Conservation (phyloP, 2,888 invertebrate genomes). For the Exephanes ischioxanthus region DNA sequence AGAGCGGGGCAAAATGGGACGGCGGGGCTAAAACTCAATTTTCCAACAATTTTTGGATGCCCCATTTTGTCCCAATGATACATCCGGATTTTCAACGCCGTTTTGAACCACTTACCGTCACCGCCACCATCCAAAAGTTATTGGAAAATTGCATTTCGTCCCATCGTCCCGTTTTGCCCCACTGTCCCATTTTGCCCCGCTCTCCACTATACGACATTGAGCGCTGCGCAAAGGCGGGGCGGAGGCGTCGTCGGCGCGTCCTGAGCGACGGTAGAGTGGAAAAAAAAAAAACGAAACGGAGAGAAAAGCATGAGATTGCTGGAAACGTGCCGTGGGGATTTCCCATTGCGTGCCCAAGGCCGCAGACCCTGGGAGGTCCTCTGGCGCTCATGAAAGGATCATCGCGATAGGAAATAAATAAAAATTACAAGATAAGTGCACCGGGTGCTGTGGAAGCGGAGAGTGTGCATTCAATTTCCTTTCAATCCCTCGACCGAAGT, state of each 20-base stretch:
- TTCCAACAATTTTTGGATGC: too few relatives aligned
- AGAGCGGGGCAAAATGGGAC: too few relatives aligned
- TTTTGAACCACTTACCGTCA: too few relatives aligned
- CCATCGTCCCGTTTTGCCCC: too few relatives aligned
- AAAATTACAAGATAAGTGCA: background rate
- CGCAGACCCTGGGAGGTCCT: slow-evolving; percentile 6
- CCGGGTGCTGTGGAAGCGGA: background rate
- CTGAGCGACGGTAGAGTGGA: slow-evolving; percentile 7
- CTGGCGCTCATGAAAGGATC: slow-evolving; percentile 31
- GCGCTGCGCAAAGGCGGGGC: background rate
- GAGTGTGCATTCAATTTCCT: slow-evolving; percentile 19
- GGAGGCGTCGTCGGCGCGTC: slow-evolving; percentile 1
- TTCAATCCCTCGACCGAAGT: background rate
- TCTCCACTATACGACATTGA: background rate
- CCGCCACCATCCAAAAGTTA: too few relatives aligned
- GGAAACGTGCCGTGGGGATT: slow-evolving; percentile 25
- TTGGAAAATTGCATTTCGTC: too few relatives aligned
- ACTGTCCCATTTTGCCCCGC: too few relatives aligned
- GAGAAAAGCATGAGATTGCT: slow-evolving; percentile 29
- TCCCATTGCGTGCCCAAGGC: background rate
- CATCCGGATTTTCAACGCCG: too few relatives aligned
- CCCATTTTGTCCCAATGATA: too few relatives aligned
- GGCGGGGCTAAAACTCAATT: too few relatives aligned
- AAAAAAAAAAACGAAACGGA: background rate
- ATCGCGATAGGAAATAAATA: slow-evolving; percentile 7